Evolutionary conservation across 2,113 vertebrate genomes (phyloP).

Genomic region (Pelusios castaneus): DNA sequence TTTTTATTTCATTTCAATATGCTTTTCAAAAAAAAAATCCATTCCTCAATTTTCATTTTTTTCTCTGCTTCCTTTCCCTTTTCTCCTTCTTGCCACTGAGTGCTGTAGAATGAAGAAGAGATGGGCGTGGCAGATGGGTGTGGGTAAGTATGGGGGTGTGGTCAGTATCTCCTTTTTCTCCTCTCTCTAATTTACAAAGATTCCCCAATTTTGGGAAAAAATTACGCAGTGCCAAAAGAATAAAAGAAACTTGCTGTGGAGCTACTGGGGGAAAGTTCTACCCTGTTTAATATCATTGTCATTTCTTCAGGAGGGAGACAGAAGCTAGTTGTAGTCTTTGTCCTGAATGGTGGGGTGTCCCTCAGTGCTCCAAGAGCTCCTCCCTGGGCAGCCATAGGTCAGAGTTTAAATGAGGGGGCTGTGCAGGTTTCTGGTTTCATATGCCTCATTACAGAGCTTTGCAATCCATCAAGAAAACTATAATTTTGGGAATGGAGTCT

Average conservation of each 20-base stretch:
- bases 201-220: neutral
- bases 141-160: neutral
- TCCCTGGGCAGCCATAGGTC: neutral
- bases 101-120: neutral
- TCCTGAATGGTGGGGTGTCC: fast-evolving
- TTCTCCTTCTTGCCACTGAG: neutral
- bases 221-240: neutral
- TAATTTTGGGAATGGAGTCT: neutral
- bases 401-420: neutral
- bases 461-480: neutral
- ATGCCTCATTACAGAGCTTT: neutral
- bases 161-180: neutral
- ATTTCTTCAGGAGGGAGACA: neutral
- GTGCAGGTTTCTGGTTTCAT: fast-evolving
- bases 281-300: neutral
- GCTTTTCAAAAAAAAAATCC: neutral
- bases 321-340: neutral
- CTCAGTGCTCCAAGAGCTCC: neutral
- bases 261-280: neutral
- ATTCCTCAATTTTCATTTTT: too few species aligned
- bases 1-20: neutral
- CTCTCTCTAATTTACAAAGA: neutral
- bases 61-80: neutral
- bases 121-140: too few species aligned
- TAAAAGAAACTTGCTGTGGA: neutral